Base-by-base conservation (phyloP, 2,888 invertebrate genomes). In the Sisyra nigra region DNA sequence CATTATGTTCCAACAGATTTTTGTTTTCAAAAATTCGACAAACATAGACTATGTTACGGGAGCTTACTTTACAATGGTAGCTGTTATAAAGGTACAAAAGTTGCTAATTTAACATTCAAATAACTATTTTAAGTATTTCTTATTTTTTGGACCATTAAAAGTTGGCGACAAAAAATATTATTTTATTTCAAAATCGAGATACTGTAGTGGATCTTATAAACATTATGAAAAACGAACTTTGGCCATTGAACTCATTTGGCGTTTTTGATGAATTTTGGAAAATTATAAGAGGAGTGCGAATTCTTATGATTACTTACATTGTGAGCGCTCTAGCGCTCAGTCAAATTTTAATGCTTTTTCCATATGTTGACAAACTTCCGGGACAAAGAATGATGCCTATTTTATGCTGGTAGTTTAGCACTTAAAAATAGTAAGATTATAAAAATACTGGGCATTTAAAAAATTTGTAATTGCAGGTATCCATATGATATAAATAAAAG, bases 331-430 rank as follows among this genome's bases (percentile, higher is more conserved):
- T 37, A 15, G 17, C 37, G 14, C 32, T 45, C 14, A 18, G 19
- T 36, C 24, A 37, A 41, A 30, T 44, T 37, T 44, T 34, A 29
- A 35, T 36, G 32, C 13, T 36, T 30, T 44, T 44, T 37, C 38
- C 32, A 32, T 38, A 18, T 11, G 32, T 17, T 8, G 31, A 15
- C 6, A 14, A 33, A 19, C 30, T 41, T 32, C 37, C 37, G 17
- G 37, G 18, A 3, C 18, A 18, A 18, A 17, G 18, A 37, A 18
- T 18, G 19, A 7, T 37, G 37, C 37, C 37, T 3, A 19, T 37
- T 19, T 17, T 37, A 10, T 34, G 19, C 35, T 45, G 41, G 31
- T 45, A 41, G 7, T 24, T 24, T n/a, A n/a, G n/a, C n/a, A n/a
- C n/a, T n/a, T n/a, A n/a, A n/a, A n/a, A n/a, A n/a, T n/a, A n/a